Base-by-base conservation (phyloP, 2,888 invertebrate species). In the Empis livida region DNA sequence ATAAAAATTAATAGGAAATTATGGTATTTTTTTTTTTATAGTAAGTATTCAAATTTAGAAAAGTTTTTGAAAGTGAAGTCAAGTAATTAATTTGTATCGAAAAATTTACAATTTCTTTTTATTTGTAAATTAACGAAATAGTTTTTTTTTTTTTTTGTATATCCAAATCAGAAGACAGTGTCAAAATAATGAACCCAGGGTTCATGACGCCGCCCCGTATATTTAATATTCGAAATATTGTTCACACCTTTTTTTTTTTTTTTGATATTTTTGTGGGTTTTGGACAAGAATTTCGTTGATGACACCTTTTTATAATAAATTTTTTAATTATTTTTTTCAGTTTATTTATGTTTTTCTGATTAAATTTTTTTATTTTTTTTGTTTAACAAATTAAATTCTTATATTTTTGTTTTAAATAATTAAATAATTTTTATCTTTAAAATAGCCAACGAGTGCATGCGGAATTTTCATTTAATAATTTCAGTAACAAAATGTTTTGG, bases 121-220 rank as follows among this genome's bases (percentile, higher is more conserved):
- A 8, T 27, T 27, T 20, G 20, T 20, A 20, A 20, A 20, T 20
- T 20, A 20, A 5, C 23, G 5, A 8, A 8, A 8, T 27, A 27
- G 2, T 27, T 8, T 27, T 27, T 6, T 27, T 27, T 27, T 27
- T 27, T 27, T n/a, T 8, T 35, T 35, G 35, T 35, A 35, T 41
- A 41, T 41, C 41, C 68, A 67, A 67, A 67, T 67, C 68, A 68
- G 67, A 67, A 67, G 67, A 67, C 68, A 67, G 67, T 67, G 67
- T 67, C 67, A 67, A 67, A 67, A 67, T 61, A 67, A 67, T 65
- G 66, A 60, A 68, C 67, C 67, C 67, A 61, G 54, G 55, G 57
- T 57, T 43, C 42, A 42, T 42, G 47, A 45, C 43, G 47, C 31
- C 47, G 42, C 42, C 50, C 50, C 49, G 49, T 49, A 38, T 50